phyloP scores from a whole-genome alignment of 2,888 invertebrate species.

The Acanthoscelides obtectus region DNA sequence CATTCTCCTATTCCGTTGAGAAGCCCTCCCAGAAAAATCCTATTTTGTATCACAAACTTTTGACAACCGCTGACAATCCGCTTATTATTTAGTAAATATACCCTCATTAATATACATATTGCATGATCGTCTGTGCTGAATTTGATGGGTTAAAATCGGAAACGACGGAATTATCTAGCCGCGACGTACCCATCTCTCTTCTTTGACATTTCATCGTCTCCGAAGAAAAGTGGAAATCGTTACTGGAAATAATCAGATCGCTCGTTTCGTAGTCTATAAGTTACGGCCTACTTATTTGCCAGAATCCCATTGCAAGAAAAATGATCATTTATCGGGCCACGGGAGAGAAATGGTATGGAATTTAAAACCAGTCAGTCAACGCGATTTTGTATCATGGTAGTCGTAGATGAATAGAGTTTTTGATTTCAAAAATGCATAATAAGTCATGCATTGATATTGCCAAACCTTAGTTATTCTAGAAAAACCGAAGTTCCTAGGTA shows the following conservation, averaged over 20 bases:
- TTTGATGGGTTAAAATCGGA: constrained; percentile 22
- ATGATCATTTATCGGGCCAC: neutral
- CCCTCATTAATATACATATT: constrained; percentile 26
- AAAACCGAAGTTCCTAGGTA: no score
- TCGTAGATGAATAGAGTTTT: no score
- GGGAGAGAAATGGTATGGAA: neutral
- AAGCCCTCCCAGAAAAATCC: no score
- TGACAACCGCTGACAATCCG: neutral
- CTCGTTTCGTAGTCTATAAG: neutral
- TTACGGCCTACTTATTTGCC: neutral
- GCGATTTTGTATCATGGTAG: no score
- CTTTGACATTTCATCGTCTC: constrained; percentile 24
- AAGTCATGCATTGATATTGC: no score
- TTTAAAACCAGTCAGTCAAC: no score
- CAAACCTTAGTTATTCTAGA: no score
- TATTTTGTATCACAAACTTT: neutral
- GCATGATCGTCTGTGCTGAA: constrained; percentile 24
- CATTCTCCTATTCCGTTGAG: no score
- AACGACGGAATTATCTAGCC: constrained; percentile 20
- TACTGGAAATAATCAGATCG: neutral
- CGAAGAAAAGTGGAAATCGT: constrained; percentile 13
- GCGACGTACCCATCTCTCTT: constrained; percentile 15
- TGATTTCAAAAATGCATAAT: no score
- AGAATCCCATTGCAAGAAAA: neutral
- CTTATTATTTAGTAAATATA: neutral